These are phyloP conservation scores for Mobula birostris DNA, from an alignment of 2,113 vertebrate genomes.

Conservation along the genomic window DNA sequence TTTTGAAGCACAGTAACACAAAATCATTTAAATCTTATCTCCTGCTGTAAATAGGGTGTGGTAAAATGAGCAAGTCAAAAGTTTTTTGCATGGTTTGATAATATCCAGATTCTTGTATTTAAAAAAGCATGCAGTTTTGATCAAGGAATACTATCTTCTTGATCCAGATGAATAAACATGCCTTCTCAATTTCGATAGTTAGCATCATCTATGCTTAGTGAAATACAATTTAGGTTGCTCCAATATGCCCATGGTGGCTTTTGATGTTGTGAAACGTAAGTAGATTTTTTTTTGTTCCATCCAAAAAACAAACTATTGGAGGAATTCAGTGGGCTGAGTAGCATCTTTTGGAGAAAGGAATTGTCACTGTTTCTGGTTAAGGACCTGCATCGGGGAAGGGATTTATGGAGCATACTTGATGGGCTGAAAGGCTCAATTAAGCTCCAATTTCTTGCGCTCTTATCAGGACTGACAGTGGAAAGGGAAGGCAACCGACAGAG, in stretches of 20 bases:
- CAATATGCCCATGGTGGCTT: background rate
- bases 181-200: background rate
- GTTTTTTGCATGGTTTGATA: background rate
- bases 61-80: background rate
- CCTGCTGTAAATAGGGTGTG: background rate
- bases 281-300: background rate
- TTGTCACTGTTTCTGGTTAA: no score
- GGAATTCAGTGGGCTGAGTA: no score
- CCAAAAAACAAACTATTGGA: no score
- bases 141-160: background rate
- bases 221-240: background rate
- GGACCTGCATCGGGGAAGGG: no score
- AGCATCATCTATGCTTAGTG: background rate
- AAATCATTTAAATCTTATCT: background rate
- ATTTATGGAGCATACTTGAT: no score
- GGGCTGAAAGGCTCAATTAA: no score
- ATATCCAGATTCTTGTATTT: background rate
- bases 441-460: no score
- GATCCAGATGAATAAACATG: constrained; percentile 7
- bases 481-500: no score
- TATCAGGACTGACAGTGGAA: no score
- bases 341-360: no score
- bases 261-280: background rate
- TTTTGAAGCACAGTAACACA: background rate
- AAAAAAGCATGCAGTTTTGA: background rate